phyloP scores from a whole-genome alignment of 2,797 vertebrate genomes.

The Diplodus puntazzo region DNA sequence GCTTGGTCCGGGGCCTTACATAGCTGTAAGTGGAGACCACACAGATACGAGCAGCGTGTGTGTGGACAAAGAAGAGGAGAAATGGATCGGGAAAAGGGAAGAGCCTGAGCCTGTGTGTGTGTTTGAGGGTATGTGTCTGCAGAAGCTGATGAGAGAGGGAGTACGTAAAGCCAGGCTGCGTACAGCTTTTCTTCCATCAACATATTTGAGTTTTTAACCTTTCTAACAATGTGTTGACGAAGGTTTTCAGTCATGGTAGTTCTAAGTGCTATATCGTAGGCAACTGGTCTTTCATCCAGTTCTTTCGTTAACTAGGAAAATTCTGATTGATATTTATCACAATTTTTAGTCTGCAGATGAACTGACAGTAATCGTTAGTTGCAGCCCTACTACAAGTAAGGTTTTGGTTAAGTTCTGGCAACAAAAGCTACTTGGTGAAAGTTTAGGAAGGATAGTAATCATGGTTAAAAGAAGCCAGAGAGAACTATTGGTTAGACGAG shows the following conservation, averaged over 20 bases:
- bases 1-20: conserved; percentile 52
- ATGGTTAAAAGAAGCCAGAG: neutral
- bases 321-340: too few species aligned
- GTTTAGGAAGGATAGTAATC: neutral
- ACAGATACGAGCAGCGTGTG: conserved; percentile 18
- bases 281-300: too few species aligned
- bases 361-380: too few species aligned
- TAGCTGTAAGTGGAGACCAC: conserved; percentile 45
- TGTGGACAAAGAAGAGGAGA: conserved; percentile 9
- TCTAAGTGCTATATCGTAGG: too few species aligned
- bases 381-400: neutral
- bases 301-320: too few species aligned
- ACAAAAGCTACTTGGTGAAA: neutral
- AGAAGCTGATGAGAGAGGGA: neutral
- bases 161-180: neutral
- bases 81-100: conserved; percentile 25
- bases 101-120: conserved; percentile 7
- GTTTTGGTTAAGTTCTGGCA: neutral
- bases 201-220: neutral
- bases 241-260: too few species aligned
- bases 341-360: too few species aligned
- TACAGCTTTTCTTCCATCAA: neutral
- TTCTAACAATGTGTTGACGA: neutral
- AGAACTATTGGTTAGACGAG: neutral
- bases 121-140: neutral